Base-by-base conservation (phyloP, 1,140 invertebrate genomes). In the honey bee (Apis mellifera) region DNA sequence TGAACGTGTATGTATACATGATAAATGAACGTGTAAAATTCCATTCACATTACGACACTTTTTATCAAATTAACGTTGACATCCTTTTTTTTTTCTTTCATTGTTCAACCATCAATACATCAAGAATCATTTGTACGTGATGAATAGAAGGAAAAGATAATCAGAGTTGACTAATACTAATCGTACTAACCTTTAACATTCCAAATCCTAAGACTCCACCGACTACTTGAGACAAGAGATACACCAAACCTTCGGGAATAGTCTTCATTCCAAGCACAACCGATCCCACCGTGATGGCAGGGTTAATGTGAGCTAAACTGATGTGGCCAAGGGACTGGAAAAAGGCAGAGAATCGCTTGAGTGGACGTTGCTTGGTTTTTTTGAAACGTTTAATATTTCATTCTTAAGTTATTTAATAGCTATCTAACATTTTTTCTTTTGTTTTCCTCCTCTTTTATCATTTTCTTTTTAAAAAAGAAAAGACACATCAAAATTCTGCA, bases 241-340 rank as follows among this genome's bases (percentile, higher is more conserved):
- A 98, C 21, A 96, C 91, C 2, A 96, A 88, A 8, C 95, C 96
- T 84, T 97, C 95, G 9, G 95, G 90, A 32, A 97, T 85, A 12
- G 96, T 95, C 66, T 96, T 95, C 78, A 95, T 92, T 5, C 96
- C 95, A 12, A 96, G 93, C 23, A 96, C 94, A 2, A 97, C 92
- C 19, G 97, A 95, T 12, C 96, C 95, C 11, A 96, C 89, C 2
- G 97, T 97, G 0, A 98, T 96, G 0, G 96, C 95, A 2, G 97
- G 97, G 90, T 98, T 98, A 86, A 98, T 95, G 76, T 96, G 96
- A 52, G 96, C 95, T 64, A 95, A 95, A 78, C 96, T 96, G 72
- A 97, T 95, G 83, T 96, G 96, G 1, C 95, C 96, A 83, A 96
- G 95, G 57, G 95, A 94, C 95, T 97, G 93, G 23, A 95, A 95